A percentile compares a stretch with the other conserved stretches of the same genome.
These are phyloP conservation scores for Cotesia congregata DNA, from an alignment of 2,888 invertebrate genomes.

Conservation along the genomic window DNA sequence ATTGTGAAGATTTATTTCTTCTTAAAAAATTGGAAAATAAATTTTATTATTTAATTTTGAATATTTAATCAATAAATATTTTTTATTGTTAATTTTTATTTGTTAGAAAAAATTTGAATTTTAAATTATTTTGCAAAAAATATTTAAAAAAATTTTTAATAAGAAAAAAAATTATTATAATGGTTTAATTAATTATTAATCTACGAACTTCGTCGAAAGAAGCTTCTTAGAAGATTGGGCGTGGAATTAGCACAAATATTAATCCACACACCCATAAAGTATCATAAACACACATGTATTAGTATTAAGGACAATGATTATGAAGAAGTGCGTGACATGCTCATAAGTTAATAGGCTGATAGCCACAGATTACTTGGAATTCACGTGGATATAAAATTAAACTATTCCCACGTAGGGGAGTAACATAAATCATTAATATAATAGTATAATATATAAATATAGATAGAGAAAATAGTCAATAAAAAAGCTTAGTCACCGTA, in stretches of 20 bases:
- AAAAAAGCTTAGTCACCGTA: constrained; percentile 60
- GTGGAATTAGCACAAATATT: neutral
- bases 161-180: too few species aligned
- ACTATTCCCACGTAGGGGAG: constrained; percentile 49
- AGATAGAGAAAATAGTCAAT: constrained; percentile 31
- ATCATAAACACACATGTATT: neutral
- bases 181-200: neutral
- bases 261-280: neutral
- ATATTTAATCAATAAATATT: too few species aligned
- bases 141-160: too few species aligned
- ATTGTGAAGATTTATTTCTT: too few species aligned
- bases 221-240: neutral
- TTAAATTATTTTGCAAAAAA: too few species aligned
- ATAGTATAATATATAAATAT: neutral
- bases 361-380: constrained; percentile 43
- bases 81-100: too few species aligned
- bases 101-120: too few species aligned
- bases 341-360: constrained; percentile 4
- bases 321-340: constrained; percentile 15
- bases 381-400: constrained; percentile 55
- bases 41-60: too few species aligned
- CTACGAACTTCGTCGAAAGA: neutral
- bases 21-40: too few species aligned
- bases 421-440: neutral
- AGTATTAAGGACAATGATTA: neutral